Evolutionary conservation across 2,888 invertebrate genomes (phyloP).

Genomic region (Ophraella communa): DNA sequence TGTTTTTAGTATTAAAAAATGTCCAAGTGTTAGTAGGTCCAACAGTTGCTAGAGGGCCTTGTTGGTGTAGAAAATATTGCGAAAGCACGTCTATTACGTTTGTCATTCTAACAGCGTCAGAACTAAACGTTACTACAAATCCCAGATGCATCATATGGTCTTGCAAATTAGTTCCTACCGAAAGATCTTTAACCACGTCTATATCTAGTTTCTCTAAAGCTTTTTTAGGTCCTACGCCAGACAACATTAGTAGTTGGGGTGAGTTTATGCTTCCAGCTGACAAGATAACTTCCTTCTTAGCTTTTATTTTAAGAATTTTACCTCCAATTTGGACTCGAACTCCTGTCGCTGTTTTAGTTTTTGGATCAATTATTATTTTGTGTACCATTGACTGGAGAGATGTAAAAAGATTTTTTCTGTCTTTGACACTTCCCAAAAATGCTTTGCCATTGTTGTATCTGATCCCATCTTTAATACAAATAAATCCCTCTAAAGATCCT

Average conservation of each 20-base stretch:
- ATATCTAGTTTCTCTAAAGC: conserved; percentile 61
- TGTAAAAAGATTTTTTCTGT: conserved; percentile 66
- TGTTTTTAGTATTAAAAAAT: conserved; percentile 61
- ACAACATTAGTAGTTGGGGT: conserved; percentile 73
- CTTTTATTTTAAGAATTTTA: conserved; percentile 49
- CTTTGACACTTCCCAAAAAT: conserved; percentile 65
- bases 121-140: conserved; percentile 28
- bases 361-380: conserved; percentile 62
- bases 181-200: conserved; percentile 57
- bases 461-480: conserved; percentile 55
- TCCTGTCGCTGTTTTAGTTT: conserved; percentile 58
- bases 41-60: conserved; percentile 61
- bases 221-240: conserved; percentile 67
- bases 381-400: conserved; percentile 65
- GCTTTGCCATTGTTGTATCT: conserved; percentile 71
- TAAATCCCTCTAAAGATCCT: conserved; percentile 46
- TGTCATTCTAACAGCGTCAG: conserved; percentile 3
- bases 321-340: conserved; percentile 57
- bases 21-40: conserved; percentile 58
- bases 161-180: conserved; percentile 66
- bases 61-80: conserved; percentile 61
- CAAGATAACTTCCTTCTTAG: conserved; percentile 69
- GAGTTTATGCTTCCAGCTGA: conserved; percentile 71
- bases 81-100: conserved; percentile 51
- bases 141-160: conserved; percentile 62